Base-by-base conservation (phyloP, 2,888 invertebrate species). In the Bembecia ichneumoniformis region DNA sequence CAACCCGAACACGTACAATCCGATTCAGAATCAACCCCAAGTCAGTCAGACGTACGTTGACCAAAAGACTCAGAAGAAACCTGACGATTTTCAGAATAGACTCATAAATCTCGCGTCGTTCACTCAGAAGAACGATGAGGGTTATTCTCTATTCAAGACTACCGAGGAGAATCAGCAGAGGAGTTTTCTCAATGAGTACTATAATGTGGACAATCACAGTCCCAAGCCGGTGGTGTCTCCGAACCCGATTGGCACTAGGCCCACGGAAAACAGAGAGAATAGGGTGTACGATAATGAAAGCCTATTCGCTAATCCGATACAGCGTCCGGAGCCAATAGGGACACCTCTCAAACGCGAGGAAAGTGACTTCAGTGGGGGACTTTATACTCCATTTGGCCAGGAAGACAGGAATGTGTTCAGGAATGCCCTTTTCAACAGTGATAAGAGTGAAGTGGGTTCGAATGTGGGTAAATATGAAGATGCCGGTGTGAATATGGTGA, bases 101-200 rank as follows among this genome's bases (percentile, higher is more conserved):
- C 74, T 86, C 0, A 71, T 83, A 71, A 87, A 83, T 40, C 47
- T 87, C 1, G 83, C 87, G 0, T 84, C 86, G 0, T 87, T 87
- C 55, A 83, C 87, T 0, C 86, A 87, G 47, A 82, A 82, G 51
- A 84, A 78, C 16, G 83, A 87, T 1, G 84, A 87, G n/a, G 82
- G 87, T 0, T 87, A 87, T 48, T 84, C 86, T 0, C 49, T 88
- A 0, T 87, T 87, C 35, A 82, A 81, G 1, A 75, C 82, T 0
- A 58, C 64, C 0, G 84, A 82, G 0, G 82, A 82, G 0, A 73
- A 55, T 0, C 71, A 73, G 1, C 78, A 77, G 4, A 62, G 74
- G 1, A 77, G 62, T 3, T 84, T 84, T 17, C 50, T 83, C 0
- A 58, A 71, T 0, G 81, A 81, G 0, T 82, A 82, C 15, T 82